phyloP scores from a whole-genome alignment of 64 coral and sea anemone genomes.

The Catalaphyllia jardinei region DNA sequence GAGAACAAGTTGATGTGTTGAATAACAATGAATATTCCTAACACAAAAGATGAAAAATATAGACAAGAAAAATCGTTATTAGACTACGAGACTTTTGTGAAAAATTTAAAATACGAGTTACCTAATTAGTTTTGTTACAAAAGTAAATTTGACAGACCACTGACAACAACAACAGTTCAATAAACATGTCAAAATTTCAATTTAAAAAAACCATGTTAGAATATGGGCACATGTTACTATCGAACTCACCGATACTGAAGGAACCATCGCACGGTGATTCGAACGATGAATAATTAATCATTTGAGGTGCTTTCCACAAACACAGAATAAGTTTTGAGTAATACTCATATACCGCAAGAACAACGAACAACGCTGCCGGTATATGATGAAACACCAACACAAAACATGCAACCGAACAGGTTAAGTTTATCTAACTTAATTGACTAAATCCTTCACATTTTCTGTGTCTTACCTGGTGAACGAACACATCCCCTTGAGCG shows the following conservation, averaged over 20 bases:
- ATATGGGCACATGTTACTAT: not conserved
- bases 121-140: not conserved
- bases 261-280: not conserved
- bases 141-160: not conserved
- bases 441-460: not conserved
- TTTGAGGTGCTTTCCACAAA: not conserved
- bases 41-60: not conserved
- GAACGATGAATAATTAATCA: conserved; percentile 33
- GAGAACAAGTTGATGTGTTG: not conserved
- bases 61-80: not conserved
- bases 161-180: not conserved
- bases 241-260: not conserved
- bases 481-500: conserved; percentile 72
- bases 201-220: not conserved
- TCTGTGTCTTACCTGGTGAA: conserved; percentile 75
- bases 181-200: not conserved
- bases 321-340: not conserved
- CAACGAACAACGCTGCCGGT: not conserved
- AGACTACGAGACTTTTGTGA: not conserved
- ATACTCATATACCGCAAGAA: not conserved
- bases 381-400: not conserved
- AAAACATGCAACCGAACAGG: not conserved
- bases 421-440: not conserved
- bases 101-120: not conserved
- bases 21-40: not conserved